Evolutionary conservation across 1,140 invertebrate genomes (phyloP).

Genomic region (Hypsibius dujardini): DNA sequence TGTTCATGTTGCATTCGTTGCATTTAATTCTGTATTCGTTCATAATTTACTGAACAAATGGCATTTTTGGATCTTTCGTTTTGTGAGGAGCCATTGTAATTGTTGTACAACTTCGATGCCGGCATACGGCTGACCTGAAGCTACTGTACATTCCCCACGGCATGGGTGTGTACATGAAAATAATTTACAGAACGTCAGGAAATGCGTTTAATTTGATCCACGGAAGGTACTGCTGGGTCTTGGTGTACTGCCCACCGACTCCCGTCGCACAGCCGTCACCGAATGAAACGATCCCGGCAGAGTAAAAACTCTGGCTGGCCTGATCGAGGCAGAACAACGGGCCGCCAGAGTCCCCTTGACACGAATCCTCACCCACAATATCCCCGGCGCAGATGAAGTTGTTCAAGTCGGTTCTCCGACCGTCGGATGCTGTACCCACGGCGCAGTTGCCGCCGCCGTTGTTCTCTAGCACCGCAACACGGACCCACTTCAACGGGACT

Average conservation of each 20-base stretch:
- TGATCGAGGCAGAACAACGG: slow-evolving; percentile 1
- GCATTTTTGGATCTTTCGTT: too few relatives aligned
- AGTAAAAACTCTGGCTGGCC: neutral
- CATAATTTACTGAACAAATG: too few relatives aligned
- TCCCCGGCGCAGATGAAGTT: slow-evolving; percentile 17
- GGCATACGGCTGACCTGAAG: too few relatives aligned
- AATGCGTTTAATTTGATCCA: neutral
- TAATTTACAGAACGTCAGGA: neutral
- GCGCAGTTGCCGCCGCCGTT: neutral
- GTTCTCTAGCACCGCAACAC: neutral
- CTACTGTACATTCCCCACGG: too few relatives aligned
- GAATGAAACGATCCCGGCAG: neutral
- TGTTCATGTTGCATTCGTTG: too few relatives aligned
- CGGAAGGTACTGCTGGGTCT: neutral
- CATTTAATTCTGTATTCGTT: too few relatives aligned
- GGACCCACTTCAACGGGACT: slow-evolving; percentile 9
- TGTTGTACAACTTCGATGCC: too few relatives aligned
- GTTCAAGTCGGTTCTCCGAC: neutral
- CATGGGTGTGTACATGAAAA: too few relatives aligned
- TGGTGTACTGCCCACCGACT: slow-evolving; percentile 11
- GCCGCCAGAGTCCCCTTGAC: slow-evolving; percentile 12
- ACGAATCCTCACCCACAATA: slow-evolving; percentile 15
- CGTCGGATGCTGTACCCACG: neutral
- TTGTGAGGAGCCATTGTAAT: too few relatives aligned
- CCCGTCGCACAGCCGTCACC: slow-evolving; percentile 7